Percentiles rank a stretch among this genome's conserved stretches.
These are phyloP conservation scores for Caenorhabditis tropicalis DNA, from an alignment of 1,140 invertebrate species.

Conservation along the genomic window DNA sequence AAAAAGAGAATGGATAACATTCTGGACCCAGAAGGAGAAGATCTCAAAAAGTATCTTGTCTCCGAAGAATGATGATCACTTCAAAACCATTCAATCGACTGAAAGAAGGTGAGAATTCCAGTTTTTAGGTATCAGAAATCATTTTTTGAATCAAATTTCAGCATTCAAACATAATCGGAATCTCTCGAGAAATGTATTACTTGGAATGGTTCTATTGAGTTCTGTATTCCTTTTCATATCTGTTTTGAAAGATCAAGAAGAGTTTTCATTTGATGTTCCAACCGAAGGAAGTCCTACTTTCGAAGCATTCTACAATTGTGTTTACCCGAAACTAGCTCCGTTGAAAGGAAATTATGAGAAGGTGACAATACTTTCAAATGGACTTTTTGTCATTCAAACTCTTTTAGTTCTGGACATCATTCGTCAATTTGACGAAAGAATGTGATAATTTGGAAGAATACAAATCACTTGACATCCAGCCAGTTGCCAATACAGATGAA, in stretches of 20 bases:
- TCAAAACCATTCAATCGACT: constrained; percentile 11
- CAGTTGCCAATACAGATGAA: not conserved
- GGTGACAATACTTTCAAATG: not conserved
- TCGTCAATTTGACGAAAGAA: not conserved
- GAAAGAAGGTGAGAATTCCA: not conserved
- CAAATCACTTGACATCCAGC: not conserved
- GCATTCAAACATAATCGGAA: not conserved
- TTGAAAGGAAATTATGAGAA: not conserved
- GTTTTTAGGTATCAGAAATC: not conserved
- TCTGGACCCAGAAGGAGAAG: not conserved
- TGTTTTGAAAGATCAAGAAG: not conserved
- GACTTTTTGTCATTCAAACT: not conserved
- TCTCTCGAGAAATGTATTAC: not conserved
- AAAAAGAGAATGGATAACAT: not conserved
- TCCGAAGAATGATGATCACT: not conserved
- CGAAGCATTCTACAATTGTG: not conserved
- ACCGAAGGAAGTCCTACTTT: not conserved
- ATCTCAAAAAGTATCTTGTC: not conserved
- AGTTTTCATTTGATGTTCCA: not conserved
- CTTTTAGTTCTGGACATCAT: constrained; percentile 5
- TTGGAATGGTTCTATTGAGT: not conserved
- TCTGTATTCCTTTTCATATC: not conserved
- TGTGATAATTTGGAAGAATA: not conserved
- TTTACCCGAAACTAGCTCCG: not conserved
- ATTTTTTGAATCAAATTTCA: not conserved